A percentile compares a stretch with the other conserved stretches of the same genome.
phyloP scores from a whole-genome alignment of 2,888 invertebrate species.

The Rhamnusium bicolor region DNA sequence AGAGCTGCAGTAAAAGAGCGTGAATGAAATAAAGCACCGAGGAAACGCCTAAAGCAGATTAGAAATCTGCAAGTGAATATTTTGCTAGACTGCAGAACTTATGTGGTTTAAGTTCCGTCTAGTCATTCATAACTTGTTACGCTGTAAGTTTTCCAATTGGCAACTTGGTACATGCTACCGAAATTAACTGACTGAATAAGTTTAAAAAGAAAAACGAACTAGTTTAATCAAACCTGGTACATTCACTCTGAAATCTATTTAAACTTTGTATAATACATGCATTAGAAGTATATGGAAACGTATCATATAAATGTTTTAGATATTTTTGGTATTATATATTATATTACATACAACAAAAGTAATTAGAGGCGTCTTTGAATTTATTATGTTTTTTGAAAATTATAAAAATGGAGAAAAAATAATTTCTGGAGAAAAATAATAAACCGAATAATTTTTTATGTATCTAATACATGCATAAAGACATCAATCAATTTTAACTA shows the following conservation, averaged over 20 bases:
- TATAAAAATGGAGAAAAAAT: too few species aligned
- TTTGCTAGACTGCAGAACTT: conserved; percentile 16
- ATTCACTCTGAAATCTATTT: not conserved
- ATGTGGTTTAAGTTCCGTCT: conserved; percentile 21
- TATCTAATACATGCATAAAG: too few species aligned
- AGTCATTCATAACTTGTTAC: conserved; percentile 25
- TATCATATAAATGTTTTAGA: not conserved
- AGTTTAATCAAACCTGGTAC: conserved; percentile 20
- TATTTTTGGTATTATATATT: not conserved
- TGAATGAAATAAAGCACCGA: conserved; percentile 62
- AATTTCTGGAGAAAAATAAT: too few species aligned
- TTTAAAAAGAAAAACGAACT: conserved; percentile 11
- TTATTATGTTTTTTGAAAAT: too few species aligned
- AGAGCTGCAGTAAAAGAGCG: conserved; percentile 60
- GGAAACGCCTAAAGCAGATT: conserved; percentile 55
- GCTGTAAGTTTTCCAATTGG: conserved; percentile 28
- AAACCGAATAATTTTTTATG: too few species aligned
- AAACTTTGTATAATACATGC: conserved; percentile 12
- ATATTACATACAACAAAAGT: too few species aligned
- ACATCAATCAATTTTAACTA: too few species aligned
- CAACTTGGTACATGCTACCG: conserved; percentile 18
- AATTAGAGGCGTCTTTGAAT: too few species aligned
- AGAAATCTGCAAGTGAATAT: conserved; percentile 52
- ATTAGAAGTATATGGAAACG: conserved; percentile 2
- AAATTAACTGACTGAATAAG: conserved; percentile 18